Evolutionary conservation across 2,797 vertebrate species (phyloP), one percentile per base, ranked within the genome.

Genomic region (Iguana delicatissima): DNA sequence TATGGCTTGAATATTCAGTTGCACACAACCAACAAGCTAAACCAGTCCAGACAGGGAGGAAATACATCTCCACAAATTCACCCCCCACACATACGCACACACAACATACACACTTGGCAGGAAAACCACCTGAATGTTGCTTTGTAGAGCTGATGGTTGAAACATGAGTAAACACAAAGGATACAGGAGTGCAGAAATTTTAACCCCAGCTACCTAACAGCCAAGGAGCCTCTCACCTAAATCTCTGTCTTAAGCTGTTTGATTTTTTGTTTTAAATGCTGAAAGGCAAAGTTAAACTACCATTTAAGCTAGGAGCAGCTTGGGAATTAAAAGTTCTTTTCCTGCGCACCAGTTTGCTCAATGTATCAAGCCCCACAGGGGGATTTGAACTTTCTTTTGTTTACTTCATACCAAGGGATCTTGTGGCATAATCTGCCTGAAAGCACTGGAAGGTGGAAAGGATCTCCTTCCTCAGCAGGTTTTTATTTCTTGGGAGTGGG

Each of bases 91-190:
- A 67, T 5, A 8, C 52, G 10, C 1, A 8, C 38, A 85, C 0
- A 57, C 1, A 1, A 0, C 0, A 13, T 8, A 22, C 4, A 1
- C 50, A 76, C 20, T 14, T 80, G 38, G 16, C 46, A n/a, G 32
- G 64, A 80, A 5, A 26, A 1, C 84, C 1, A 2, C 1, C 38
- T 42, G 79, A 86, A 84, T 5, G 0, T 29, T 35, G 52, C 24
- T 84, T 42, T 50, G 67, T 5, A 42, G 72, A 74, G 20, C 16
- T 6, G 7, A 4, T 0, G 1, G 72, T 9, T n/a, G 67, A 46
- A 67, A 1, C 20, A 9, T 0, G 0, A n/a, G 4, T 2, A 74
- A 80, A 77, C 74, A 42, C 16, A 7, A 8, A 77, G 20, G 46
- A n/a, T 26, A 9, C 10, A 46, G 84, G 59, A 55, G 72, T 38